A percentile compares a stretch with the other conserved stretches of the same genome.
phyloP scores from a whole-genome alignment of 2,888 invertebrate genomes.

The Mimumesa dahlbomi region DNA sequence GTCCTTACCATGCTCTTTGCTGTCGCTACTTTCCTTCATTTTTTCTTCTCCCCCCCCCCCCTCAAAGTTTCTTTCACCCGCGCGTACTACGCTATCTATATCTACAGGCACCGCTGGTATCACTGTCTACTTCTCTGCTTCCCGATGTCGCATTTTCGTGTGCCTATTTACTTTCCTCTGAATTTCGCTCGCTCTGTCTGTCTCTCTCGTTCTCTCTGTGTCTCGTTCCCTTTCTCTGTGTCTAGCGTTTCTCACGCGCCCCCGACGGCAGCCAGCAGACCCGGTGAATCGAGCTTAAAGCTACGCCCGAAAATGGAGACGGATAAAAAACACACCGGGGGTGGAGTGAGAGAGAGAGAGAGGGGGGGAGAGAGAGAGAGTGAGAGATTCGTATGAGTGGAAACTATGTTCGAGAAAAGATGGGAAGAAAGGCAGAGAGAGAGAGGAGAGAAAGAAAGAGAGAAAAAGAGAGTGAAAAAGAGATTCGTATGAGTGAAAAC shows the following conservation, averaged over 20 bases:
- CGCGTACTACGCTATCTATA: too few relatives aligned
- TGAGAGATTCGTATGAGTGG: constrained; percentile 32
- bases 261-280: too few relatives aligned
- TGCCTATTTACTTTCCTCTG: too few relatives aligned
- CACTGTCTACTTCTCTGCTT: too few relatives aligned
- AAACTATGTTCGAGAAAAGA: constrained; percentile 31
- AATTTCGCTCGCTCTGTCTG: too few relatives aligned
- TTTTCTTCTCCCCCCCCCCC: constrained; percentile 1
- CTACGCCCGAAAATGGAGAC: neutral
- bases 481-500: constrained; percentile 29
- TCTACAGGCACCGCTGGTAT: too few relatives aligned
- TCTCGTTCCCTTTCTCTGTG: too few relatives aligned
- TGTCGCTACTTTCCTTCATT: constrained; percentile 14
- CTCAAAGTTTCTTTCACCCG: neutral
- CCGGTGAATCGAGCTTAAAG: too few relatives aligned
- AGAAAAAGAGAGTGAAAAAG: too few relatives aligned
- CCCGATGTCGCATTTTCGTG: too few relatives aligned
- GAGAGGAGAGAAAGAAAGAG: neutral
- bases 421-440: constrained; percentile 17
- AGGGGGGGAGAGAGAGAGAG: constrained; percentile 13
- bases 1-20: constrained; percentile 45
- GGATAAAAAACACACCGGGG: constrained; percentile 10
- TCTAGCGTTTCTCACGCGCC: too few relatives aligned
- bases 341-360: constrained; percentile 1
- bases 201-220: too few relatives aligned